These are phyloP conservation scores for Motacilla tschutschensis DNA, from an alignment of 2,113 vertebrate genomes.

Conservation along the genomic window DNA sequence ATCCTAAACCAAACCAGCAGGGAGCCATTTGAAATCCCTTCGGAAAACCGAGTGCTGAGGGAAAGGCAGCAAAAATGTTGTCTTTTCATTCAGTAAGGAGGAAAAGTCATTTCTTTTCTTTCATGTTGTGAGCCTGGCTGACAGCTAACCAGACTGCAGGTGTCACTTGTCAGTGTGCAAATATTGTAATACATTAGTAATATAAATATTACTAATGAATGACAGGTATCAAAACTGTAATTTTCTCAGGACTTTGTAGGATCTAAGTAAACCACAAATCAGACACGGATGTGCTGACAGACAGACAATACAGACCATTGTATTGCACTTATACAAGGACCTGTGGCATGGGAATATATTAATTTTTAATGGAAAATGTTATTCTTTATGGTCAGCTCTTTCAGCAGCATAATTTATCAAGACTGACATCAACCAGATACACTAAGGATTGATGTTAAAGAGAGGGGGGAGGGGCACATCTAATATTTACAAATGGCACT, in stretches of 20 bases:
- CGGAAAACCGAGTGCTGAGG: rapidly evolving
- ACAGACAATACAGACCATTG: constrained; percentile 4
- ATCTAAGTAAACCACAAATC: constrained; percentile 14
- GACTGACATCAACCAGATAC: constrained; percentile 14
- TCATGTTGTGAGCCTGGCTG: not conserved
- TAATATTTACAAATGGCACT: not conserved
- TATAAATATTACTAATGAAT: constrained; percentile 26
- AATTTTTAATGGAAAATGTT: constrained; percentile 43
- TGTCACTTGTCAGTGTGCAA: not conserved
- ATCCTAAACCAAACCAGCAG: not conserved
- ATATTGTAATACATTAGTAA: not conserved
- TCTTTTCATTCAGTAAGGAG: not conserved
- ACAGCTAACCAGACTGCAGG: not conserved
- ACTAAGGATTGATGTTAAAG: not conserved
- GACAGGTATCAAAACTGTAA: constrained; percentile 1
- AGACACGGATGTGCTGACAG: not conserved
- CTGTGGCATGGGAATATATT: constrained; percentile 28
- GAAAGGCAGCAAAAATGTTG: not conserved
- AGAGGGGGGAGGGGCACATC: not conserved
- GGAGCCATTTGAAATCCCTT: not conserved
- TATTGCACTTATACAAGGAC: not conserved
- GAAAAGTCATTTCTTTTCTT: not conserved
- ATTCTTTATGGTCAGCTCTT: constrained; percentile 26
- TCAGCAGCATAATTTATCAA: constrained; percentile 33
- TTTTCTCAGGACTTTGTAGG: constrained; percentile 1